phyloP scores from a whole-genome alignment of 37 sponge, comb jelly and placozoan genomes.

The Diacarnus erythraeanus region DNA sequence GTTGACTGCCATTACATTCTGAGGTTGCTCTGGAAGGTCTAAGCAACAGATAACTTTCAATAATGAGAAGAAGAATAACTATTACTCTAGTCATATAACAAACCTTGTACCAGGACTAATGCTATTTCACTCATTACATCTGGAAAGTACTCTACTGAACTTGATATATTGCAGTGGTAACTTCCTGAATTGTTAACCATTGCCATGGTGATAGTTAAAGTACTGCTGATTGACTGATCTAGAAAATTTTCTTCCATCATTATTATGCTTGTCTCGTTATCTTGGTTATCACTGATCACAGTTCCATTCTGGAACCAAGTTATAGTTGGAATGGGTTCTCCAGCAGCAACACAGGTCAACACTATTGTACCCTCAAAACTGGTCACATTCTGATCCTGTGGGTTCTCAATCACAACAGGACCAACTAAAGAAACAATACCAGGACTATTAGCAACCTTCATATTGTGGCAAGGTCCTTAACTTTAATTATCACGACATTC shows the following conservation, averaged over 20 bases:
- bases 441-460: too few species aligned
- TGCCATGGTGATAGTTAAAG: slow-evolving; percentile 26
- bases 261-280: neutral
- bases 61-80: too few species aligned
- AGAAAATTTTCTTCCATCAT: neutral
- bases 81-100: neutral
- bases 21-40: slow-evolving; percentile 43
- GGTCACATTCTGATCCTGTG: slow-evolving; percentile 19
- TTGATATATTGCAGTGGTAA: slow-evolving; percentile 37
- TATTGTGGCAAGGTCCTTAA: too few species aligned
- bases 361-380: neutral
- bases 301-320: slow-evolving; percentile 64
- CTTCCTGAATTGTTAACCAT: slow-evolving; percentile 45
- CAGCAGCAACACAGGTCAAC: slow-evolving; percentile 36
- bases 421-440: slow-evolving; percentile 38
- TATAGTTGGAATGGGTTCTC: slow-evolving; percentile 43
- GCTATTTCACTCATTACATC: slow-evolving; percentile 6
- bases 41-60: too few species aligned
- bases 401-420: slow-evolving; percentile 30
- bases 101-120: slow-evolving; percentile 52
- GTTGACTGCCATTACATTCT: slow-evolving; percentile 10
- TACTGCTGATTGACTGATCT: neutral
- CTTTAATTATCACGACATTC: too few species aligned
- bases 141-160: neutral
- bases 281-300: neutral